Percentiles rank a stretch among this genome's conserved stretches.
These are phyloP conservation scores for Lamprotornis superbus DNA, from an alignment of 2,113 vertebrate genomes.

Conservation along the genomic window DNA sequence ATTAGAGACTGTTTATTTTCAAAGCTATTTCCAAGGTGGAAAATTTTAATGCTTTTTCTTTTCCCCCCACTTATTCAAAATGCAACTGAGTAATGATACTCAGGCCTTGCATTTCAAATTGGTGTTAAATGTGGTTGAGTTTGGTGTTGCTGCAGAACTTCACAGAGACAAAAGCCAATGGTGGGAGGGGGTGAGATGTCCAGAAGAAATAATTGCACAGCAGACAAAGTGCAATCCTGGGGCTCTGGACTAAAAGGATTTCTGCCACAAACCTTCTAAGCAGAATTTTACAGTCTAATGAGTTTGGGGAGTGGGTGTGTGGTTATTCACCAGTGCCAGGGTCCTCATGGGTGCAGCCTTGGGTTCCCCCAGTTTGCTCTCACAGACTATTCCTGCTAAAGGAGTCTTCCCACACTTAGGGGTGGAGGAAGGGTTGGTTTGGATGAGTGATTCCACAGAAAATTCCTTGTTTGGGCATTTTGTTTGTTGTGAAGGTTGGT, in stretches of 20 bases:
- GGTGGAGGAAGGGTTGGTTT: background rate
- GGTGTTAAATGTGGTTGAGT: background rate
- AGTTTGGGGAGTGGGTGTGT: background rate
- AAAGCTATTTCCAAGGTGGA: background rate
- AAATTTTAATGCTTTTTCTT: background rate
- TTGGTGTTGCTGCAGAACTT: background rate
- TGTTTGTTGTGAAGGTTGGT: background rate
- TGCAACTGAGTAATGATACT: background rate
- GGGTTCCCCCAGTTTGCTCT: background rate
- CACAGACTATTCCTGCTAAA: background rate
- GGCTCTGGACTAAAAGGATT: background rate
- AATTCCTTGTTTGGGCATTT: background rate
- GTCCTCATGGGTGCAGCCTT: background rate
- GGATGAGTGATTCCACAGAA: background rate
- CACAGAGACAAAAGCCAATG: background rate
- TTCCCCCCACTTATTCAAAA: background rate
- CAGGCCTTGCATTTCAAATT: background rate
- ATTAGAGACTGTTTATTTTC: conserved; percentile 42
- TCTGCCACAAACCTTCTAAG: background rate
- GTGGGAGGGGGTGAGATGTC: background rate
- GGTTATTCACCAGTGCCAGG: background rate
- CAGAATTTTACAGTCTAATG: background rate
- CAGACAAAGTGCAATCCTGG: background rate
- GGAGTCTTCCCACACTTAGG: background rate
- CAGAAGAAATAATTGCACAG: background rate